These are phyloP conservation scores for Elaeidobius kamerunicus DNA, from an alignment of 2,888 invertebrate genomes.

Conservation along the genomic window DNA sequence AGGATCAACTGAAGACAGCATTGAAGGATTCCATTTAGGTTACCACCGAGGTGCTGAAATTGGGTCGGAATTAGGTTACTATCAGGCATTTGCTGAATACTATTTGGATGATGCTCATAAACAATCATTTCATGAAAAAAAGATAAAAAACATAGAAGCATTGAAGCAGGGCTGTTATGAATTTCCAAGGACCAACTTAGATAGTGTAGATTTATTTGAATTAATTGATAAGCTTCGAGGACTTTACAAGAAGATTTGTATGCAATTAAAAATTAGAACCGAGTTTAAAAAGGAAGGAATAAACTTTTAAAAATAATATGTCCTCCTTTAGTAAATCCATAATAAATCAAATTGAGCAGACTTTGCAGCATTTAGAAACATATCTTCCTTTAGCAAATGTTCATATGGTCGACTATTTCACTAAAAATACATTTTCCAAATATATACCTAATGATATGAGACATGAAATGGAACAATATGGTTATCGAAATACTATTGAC, in stretches of 20 bases:
- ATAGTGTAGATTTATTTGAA: constrained; percentile 62
- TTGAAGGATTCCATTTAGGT: constrained; percentile 71
- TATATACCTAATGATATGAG: constrained; percentile 57
- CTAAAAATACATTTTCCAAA: constrained; percentile 57
- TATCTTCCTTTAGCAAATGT: constrained; percentile 65
- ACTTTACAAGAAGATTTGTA: constrained; percentile 67
- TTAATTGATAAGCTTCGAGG: constrained; percentile 62
- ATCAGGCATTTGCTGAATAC: constrained; percentile 59
- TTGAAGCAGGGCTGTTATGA: constrained; percentile 58
- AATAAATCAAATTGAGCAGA: constrained; percentile 50
- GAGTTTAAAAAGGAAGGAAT: constrained; percentile 54
- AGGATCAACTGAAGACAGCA: constrained; percentile 61
- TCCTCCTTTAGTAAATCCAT: constrained; percentile 34
- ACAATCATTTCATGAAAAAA: constrained; percentile 53
- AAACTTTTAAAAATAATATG: constrained; percentile 54
- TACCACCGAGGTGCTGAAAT: constrained; percentile 74
- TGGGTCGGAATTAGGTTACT: constrained; percentile 75
- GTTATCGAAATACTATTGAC: constrained; percentile 50
- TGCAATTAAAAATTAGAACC: constrained; percentile 61
- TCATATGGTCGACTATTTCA: constrained; percentile 75
- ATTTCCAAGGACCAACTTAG: constrained; percentile 66
- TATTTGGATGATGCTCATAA: constrained; percentile 36
- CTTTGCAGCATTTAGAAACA: constrained; percentile 57
- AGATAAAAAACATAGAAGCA: constrained; percentile 53
- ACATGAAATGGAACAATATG: constrained; percentile 50